phyloP scores from a whole-genome alignment of 2,797 vertebrate species.

The Pipistrellus pygmaeus region DNA sequence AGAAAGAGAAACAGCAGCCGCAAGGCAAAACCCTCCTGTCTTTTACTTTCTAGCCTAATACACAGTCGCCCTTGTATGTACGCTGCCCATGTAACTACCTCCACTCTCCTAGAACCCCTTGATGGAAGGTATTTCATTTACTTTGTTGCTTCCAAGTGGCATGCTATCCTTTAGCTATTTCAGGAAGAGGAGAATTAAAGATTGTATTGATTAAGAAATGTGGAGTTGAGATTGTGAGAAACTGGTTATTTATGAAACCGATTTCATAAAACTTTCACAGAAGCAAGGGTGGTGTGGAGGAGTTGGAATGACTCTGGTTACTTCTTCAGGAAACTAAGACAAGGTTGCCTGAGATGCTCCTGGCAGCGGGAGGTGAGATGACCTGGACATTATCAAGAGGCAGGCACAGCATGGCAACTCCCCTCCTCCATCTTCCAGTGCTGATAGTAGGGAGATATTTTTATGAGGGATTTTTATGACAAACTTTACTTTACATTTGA shows the following conservation, averaged over 20 bases:
- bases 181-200: slow-evolving; percentile 51
- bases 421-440: slow-evolving; percentile 57
- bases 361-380: neutral
- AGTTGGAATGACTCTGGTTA: neutral
- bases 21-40: slow-evolving; percentile 61
- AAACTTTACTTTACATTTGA: slow-evolving; percentile 86
- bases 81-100: neutral
- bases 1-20: slow-evolving; percentile 77
- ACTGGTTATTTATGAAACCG: neutral
- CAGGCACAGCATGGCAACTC: slow-evolving; percentile 1
- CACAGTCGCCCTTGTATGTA: slow-evolving; percentile 27
- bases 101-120: neutral
- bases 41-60: slow-evolving; percentile 60
- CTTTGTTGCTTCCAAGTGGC: neutral
- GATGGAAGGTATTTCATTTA: neutral
- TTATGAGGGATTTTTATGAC: slow-evolving; percentile 85
- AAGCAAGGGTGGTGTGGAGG: neutral
- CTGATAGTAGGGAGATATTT: slow-evolving; percentile 66
- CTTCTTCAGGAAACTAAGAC: slow-evolving; percentile 47
- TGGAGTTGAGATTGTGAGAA: slow-evolving; percentile 28
- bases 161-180: neutral
- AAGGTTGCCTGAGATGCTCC: slow-evolving; percentile 7
- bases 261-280: slow-evolving; percentile 43
- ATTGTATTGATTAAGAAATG: slow-evolving; percentile 43
- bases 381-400: neutral